phyloP scores from a whole-genome alignment of 35 echinoderm and acorn worm species.

The Anneissia japonica region DNA sequence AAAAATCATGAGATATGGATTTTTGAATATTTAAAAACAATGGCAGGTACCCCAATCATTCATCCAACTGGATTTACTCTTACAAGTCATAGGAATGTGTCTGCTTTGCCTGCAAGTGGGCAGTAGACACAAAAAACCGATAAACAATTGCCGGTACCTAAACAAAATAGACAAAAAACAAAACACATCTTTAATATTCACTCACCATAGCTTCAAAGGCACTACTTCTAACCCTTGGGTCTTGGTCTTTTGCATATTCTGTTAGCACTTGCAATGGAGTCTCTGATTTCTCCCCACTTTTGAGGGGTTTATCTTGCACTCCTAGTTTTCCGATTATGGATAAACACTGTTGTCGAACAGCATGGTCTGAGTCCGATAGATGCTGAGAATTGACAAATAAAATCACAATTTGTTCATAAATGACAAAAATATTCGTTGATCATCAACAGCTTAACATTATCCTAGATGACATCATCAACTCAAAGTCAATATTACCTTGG shows the following conservation, averaged over 20 bases:
- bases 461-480: not conserved
- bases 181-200: too few species aligned
- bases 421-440: not conserved
- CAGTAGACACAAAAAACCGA: too few species aligned
- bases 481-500: not conserved
- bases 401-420: too few species aligned
- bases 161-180: too few species aligned
- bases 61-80: too few species aligned
- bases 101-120: too few species aligned
- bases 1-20: too few species aligned
- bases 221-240: constrained; percentile 75
- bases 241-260: constrained; percentile 67
- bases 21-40: too few species aligned
- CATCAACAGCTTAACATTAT: not conserved
- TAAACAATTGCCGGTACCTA: too few species aligned
- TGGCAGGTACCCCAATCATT: too few species aligned
- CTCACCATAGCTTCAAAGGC: constrained; percentile 82
- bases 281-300: constrained; percentile 30
- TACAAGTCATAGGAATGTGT: too few species aligned
- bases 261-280: constrained; percentile 51
- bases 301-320: constrained; percentile 2
- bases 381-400: constrained; percentile 47
- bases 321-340: constrained; percentile 71
- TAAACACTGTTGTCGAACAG: constrained; percentile 67
- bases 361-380: constrained; percentile 58